phyloP scores from a whole-genome alignment of 2,888 invertebrate genomes.

The Helleia helle region DNA sequence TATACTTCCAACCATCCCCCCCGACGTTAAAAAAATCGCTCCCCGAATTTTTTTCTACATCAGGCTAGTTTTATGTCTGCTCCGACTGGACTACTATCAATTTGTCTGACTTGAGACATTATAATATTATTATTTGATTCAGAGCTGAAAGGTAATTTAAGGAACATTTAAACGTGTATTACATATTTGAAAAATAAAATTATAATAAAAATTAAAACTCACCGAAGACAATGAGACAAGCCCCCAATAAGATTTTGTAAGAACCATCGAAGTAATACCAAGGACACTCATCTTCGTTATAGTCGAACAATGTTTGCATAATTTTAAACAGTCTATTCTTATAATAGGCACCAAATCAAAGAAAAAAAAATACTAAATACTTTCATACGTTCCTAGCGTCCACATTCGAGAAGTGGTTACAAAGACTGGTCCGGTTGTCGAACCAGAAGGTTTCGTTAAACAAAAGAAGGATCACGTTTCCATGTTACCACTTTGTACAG shows the following conservation, averaged over 20 bases:
- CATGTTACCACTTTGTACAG: conserved; percentile 44
- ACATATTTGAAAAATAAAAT: background rate
- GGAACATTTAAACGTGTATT: no score
- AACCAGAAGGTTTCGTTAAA: conserved; percentile 41
- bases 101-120: no score
- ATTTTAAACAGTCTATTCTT: conserved; percentile 26
- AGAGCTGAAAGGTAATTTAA: no score
- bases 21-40: no score
- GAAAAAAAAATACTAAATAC: conserved; percentile 13
- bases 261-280: conserved; percentile 72
- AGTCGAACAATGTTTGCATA: conserved; percentile 50
- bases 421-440: conserved; percentile 61
- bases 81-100: no score
- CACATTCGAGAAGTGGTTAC: conserved; percentile 50
- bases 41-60: no score
- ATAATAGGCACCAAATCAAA: conserved; percentile 39
- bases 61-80: no score
- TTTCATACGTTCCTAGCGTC: conserved; percentile 34
- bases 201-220: conserved; percentile 33
- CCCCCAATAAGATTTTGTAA: conserved; percentile 65
- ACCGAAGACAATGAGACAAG: conserved; percentile 70
- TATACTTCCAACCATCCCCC: no score
- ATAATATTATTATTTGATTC: no score
- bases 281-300: conserved; percentile 62
- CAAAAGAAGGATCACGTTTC: conserved; percentile 54